Conservation (phyloP, 2,113 vertebrate species). For the Pseudolaguvia tuberculata region DNA sequence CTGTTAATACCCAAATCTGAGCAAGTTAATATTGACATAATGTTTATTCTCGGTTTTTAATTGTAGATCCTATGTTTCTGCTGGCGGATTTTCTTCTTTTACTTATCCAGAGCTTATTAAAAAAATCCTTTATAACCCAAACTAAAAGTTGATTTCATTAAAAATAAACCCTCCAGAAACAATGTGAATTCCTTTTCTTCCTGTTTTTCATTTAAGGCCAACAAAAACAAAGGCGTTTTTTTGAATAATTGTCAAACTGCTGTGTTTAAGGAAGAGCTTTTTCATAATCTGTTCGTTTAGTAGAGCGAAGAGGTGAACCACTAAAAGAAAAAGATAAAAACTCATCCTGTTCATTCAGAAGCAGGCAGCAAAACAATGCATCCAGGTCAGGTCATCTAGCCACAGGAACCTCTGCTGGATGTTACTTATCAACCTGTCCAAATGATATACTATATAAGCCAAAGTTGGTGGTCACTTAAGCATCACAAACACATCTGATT, state of each 20-base stretch:
- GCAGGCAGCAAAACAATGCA: constrained; percentile 30
- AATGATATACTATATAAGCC: too few relatives aligned
- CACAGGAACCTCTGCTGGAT: constrained; percentile 45
- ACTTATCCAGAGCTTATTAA: constrained; percentile 22
- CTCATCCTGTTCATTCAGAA: constrained; percentile 51
- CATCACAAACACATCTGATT: too few relatives aligned
- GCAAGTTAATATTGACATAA: too few relatives aligned
- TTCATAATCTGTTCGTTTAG: constrained; percentile 57
- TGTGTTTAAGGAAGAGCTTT: constrained; percentile 55
- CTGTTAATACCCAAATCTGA: too few relatives aligned
- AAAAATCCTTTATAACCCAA: constrained; percentile 34
- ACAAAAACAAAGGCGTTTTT: constrained; percentile 64
- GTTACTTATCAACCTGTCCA: constrained; percentile 33
- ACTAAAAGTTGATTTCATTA: neutral
- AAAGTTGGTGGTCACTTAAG: too few relatives aligned
- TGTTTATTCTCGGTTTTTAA: too few relatives aligned
- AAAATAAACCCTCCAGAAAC: constrained; percentile 17
- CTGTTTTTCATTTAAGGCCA: constrained; percentile 51
- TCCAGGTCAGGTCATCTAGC: constrained; percentile 36
- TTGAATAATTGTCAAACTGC: constrained; percentile 39
- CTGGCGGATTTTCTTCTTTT: neutral
- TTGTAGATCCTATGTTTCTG: too few relatives aligned
- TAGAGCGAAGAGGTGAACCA: constrained; percentile 57
- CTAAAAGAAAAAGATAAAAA: constrained; percentile 55
- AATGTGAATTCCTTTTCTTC: constrained; percentile 9